These are phyloP conservation scores for Coenobita brevimanus DNA, from an alignment of 1,140 invertebrate genomes.

Conservation along the genomic window DNA sequence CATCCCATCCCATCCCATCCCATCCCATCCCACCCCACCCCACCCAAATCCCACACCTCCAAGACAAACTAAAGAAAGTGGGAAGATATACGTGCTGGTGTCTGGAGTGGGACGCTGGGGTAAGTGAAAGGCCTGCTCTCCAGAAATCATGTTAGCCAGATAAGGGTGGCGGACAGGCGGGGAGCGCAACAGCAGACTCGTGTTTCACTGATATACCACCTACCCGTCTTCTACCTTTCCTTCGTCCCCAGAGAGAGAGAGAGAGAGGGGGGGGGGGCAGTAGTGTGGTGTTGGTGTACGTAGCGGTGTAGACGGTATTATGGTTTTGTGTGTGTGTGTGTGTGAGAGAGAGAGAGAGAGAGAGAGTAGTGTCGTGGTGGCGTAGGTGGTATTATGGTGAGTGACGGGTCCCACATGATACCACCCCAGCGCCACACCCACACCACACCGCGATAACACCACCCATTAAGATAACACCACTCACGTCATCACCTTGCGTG, in stretches of 20 bases:
- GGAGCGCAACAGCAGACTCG: slow-evolving; percentile 18
- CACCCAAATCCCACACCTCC: not conserved
- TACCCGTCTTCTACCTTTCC: not conserved
- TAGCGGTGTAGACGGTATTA: too few relatives aligned
- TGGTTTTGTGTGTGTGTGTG: too few relatives aligned
- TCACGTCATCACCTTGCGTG: too few relatives aligned
- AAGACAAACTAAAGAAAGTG: too few relatives aligned
- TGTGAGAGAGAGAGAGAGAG: too few relatives aligned
- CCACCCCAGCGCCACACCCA: too few relatives aligned
- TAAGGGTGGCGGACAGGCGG: not conserved
- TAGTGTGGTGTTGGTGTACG: not conserved
- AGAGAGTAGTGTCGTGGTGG: too few relatives aligned
- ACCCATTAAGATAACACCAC: too few relatives aligned
- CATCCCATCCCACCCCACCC: not conserved
- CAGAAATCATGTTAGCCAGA: not conserved
- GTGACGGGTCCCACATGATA: too few relatives aligned
- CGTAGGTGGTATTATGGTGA: too few relatives aligned
- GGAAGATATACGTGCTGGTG: too few relatives aligned
- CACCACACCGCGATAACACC: too few relatives aligned
- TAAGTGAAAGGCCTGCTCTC: slow-evolving; percentile 24
- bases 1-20: not conserved
- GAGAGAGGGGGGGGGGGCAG: not conserved
- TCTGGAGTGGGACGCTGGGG: not conserved
- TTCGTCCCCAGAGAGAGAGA: not conserved
- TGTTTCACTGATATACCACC: slow-evolving; percentile 23